Percentiles rank a stretch among this genome's conserved stretches.
Conservation (phyloP, 2,888 invertebrate species). For the Cerceris ruficornis region DNA sequence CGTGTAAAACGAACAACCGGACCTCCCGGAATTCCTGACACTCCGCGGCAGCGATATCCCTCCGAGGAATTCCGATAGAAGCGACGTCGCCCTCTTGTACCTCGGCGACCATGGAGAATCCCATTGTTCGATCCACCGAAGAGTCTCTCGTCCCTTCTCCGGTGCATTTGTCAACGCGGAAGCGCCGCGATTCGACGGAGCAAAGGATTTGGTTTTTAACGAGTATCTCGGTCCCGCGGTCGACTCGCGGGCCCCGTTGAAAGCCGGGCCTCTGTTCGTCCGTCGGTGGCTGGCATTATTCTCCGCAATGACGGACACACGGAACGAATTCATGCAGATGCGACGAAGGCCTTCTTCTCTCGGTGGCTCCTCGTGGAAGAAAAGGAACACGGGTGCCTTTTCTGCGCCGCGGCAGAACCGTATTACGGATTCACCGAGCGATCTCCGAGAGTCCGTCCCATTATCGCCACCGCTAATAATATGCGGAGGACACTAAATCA, state of each 20-base stretch:
- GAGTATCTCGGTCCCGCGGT: constrained; percentile 1
- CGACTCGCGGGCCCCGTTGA: constrained; percentile 24
- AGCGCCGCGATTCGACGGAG: constrained; percentile 34
- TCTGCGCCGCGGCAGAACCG: constrained; percentile 43
- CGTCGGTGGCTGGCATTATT: constrained; percentile 45
- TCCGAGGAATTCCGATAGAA: constrained; percentile 11
- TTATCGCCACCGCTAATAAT: constrained; percentile 71
- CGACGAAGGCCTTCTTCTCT: constrained; percentile 19
- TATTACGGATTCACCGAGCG: constrained; percentile 80
- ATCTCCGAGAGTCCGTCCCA: constrained; percentile 69
- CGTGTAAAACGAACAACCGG: too few relatives aligned
- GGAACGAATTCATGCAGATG: constrained; percentile 76
- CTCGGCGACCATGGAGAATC: neutral
- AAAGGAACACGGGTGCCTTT: constrained; percentile 50
- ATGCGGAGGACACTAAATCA: constrained; percentile 65
- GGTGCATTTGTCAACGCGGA: constrained; percentile 51
- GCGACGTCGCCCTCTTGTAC: neutral
- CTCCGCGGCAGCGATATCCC: neutral
- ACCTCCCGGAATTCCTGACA: neutral
- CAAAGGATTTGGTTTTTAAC: constrained; percentile 34
- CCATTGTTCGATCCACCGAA: neutral
- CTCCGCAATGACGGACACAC: constrained; percentile 54
- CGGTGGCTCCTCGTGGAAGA: constrained; percentile 30
- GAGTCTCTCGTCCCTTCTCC: neutral
- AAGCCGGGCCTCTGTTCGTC: constrained; percentile 23